Evolutionary conservation across 2,888 invertebrate genomes (phyloP).

Genomic region (Steinernema scapterisci): DNA sequence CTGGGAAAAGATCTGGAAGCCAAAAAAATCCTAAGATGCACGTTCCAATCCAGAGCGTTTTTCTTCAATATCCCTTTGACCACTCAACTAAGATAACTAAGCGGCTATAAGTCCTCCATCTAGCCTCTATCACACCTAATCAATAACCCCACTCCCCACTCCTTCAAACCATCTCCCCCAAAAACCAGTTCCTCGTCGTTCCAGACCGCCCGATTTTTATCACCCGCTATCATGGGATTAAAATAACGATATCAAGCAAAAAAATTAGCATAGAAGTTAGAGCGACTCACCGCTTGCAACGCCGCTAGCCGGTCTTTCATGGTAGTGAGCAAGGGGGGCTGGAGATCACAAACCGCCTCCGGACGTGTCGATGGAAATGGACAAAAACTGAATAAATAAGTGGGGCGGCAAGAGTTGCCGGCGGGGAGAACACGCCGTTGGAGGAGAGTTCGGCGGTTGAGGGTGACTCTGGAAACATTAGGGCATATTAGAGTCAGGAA

Average conservation of each 20-base stretch:
- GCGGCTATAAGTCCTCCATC: no score
- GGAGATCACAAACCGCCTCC: neutral
- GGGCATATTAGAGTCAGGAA: neutral
- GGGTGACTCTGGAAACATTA: neutral
- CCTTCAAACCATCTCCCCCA: no score
- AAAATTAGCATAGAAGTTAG: constrained; percentile 12
- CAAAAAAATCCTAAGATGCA: no score
- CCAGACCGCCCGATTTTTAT: no score
- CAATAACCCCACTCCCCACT: no score
- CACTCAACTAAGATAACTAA: no score
- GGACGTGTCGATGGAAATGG: neutral
- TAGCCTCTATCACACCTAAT: no score
- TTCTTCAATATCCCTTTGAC: no score
- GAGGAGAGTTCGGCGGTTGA: constrained; percentile 1
- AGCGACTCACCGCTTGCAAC: constrained; percentile 49
- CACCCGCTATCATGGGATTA: no score
- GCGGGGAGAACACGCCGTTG: neutral
- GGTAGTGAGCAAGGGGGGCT: constrained; percentile 34
- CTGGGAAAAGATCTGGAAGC: no score
- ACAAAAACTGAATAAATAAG: neutral
- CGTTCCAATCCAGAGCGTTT: no score
- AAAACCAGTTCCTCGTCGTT: no score
- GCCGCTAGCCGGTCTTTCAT: constrained; percentile 58
- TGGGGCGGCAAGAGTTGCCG: neutral
- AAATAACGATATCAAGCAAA: neutral